These are phyloP conservation scores for Sanderia malayensis DNA, from an alignment of 30 jellyfish, hydroid and myxozoan genomes.

Conservation along the genomic window DNA sequence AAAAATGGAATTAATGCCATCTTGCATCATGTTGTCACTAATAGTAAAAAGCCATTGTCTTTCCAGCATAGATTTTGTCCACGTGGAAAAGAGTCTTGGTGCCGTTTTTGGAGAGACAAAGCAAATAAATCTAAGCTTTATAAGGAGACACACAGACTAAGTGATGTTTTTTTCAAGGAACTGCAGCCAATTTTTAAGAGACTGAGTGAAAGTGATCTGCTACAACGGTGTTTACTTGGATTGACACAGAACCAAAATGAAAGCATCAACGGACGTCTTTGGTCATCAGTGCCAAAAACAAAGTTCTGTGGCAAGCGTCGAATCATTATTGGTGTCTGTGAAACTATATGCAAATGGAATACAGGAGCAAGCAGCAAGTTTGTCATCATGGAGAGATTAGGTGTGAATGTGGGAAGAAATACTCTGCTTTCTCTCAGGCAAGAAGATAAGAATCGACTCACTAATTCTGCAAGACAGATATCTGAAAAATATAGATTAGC, in stretches of 20 bases:
- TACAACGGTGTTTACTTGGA: conserved; percentile 25
- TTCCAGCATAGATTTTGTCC: conserved; percentile 27
- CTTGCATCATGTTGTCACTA: conserved; percentile 9
- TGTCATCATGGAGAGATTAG: conserved; percentile 14
- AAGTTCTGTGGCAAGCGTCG: conserved; percentile 26
- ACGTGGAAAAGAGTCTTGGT: conserved; percentile 25
- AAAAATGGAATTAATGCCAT: conserved; percentile 19
- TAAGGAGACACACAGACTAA: conserved; percentile 3
- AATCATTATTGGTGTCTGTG: conserved; percentile 5
- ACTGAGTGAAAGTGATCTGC: background rate
- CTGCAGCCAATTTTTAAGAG: conserved; percentile 17
- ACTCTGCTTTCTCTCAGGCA: conserved; percentile 1
- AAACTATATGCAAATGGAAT: too few species aligned
- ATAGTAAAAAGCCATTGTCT: background rate
- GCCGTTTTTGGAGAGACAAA: background rate
- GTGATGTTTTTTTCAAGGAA: conserved; percentile 8
- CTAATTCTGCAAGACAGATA: conserved; percentile 5
- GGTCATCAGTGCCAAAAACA: conserved; percentile 23
- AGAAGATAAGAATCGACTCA: background rate
- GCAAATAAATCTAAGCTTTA: background rate
- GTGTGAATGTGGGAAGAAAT: background rate
- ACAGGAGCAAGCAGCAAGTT: too few species aligned
- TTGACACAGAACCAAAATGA: conserved; percentile 33
- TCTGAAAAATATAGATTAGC: background rate
- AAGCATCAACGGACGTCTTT: conserved; percentile 5